Evolutionary conservation across 2,888 invertebrate genomes (phyloP).

Genomic region (Lithophane semibrunnea): DNA sequence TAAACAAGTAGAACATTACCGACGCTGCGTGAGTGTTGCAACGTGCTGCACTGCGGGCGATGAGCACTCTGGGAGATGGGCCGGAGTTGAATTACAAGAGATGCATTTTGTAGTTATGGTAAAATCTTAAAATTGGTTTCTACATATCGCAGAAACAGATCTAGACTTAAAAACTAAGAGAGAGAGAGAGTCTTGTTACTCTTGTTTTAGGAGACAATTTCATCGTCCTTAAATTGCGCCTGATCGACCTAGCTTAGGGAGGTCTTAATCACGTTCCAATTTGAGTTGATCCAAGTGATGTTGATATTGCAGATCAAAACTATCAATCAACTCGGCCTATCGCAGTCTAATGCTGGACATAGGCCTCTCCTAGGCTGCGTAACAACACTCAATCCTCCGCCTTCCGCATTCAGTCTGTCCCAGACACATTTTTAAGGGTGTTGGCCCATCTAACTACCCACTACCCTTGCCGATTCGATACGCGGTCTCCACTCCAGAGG

Average conservation of each 20-base stretch:
- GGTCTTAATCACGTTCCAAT: background rate
- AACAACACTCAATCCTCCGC: background rate
- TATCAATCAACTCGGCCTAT: background rate
- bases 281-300: no score
- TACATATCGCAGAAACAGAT: background rate
- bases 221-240: no score
- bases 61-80: slow-evolving; percentile 30
- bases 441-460: background rate
- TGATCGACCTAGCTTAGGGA: no score
- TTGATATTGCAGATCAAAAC: background rate
- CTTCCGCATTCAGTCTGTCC: background rate
- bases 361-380: background rate
- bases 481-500: background rate
- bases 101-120: background rate
- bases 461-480: background rate
- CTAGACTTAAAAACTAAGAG: no score
- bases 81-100: slow-evolving; percentile 37
- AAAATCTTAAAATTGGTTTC: background rate
- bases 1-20: slow-evolving; percentile 78
- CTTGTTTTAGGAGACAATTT: background rate
- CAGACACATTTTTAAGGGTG: background rate
- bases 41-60: slow-evolving; percentile 58
- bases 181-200: no score
- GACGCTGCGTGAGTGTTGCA: slow-evolving; percentile 64
- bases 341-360: background rate